Evolutionary conservation across 1,140 invertebrate species (phyloP), one percentile per base, ranked within the genome.

Genomic region (Lucilia sericata): DNA sequence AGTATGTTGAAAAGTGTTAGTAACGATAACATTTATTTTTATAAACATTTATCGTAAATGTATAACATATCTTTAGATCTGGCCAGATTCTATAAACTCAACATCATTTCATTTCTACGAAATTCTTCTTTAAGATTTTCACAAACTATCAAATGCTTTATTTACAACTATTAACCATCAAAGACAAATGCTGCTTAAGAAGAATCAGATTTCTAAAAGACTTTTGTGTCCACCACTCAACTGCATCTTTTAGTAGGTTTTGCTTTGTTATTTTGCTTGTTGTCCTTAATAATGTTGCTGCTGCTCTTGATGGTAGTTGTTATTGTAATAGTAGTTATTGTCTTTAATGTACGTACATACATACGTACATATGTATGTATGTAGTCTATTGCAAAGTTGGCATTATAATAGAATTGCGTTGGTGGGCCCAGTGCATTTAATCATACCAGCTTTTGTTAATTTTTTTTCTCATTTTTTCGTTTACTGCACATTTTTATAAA

Each of bases 361-460:
- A 2, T 70, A 65, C 25, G 3, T 13, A 14, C 51, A 55, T 55
- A 55, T 14, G 51, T n/a, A 17, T 55, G 12, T 55, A 19, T 17
- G 65, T 70, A 70, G n/a, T 70, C n/a, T 25, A 21, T 70, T 70
- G 65, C 65, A 70, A 70, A 70, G 65, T 70, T 70, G 65, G 65
- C 65, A 70, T 70, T 70, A 70, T 70, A 70, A 70, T 25, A 70
- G 17, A 80, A 80, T 80, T 80, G 76, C 76, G 42, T 80, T 80
- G 76, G 76, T 80, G 42, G 76, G 76, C 76, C 76, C 76, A 80
- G 47, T 80, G 76, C 76, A 80, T 80, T 80, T 80, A 80, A 80
- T 80, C 76, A 80, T 21, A 80, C 65, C 19, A 80, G 76, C 76
- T 80, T 80, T 80, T 80, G 76, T 49, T 80, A 42, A 80, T 49